Conservation (phyloP, 2,797 vertebrate species). For the Potorous gilbertii region DNA sequence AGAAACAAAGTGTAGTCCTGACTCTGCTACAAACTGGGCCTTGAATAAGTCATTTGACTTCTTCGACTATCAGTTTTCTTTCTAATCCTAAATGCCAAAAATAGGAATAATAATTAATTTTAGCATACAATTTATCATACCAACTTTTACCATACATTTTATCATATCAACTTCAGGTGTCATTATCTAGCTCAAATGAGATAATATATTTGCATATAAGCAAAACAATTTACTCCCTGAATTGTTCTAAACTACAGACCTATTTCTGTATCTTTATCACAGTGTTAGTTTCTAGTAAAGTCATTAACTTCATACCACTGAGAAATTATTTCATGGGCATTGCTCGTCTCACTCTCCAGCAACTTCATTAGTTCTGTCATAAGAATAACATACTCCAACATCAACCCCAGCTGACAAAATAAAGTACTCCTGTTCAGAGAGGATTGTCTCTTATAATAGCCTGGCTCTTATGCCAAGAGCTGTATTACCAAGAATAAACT, state of each 20-base stretch:
- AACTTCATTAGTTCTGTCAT: constrained; percentile 81
- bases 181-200: constrained; percentile 12
- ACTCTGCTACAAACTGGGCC: not conserved
- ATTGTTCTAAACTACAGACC: not conserved
- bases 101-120: not conserved
- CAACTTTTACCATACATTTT: constrained; percentile 12
- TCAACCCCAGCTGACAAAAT: constrained; percentile 85
- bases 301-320: constrained; percentile 77
- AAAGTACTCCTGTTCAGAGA: constrained; percentile 82
- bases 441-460: constrained; percentile 87
- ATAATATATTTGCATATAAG: not conserved
- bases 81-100: not conserved
- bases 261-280: constrained; percentile 32
- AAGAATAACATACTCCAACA: constrained; percentile 84
- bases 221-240: not conserved
- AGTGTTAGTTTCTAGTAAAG: constrained; percentile 65
- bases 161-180: not conserved
- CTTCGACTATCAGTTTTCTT: not conserved
- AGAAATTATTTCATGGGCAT: constrained; percentile 74
- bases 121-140: not conserved
- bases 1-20: not conserved
- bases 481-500: constrained; percentile 89
- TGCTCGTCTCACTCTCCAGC: constrained; percentile 78
- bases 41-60: constrained; percentile 1
- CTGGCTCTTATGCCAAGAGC: constrained; percentile 86